A percentile compares a stretch with the other conserved stretches of the same genome.
Conservation (phyloP, 2,113 vertebrate species). For the Chaetorhynchus papuensis region DNA sequence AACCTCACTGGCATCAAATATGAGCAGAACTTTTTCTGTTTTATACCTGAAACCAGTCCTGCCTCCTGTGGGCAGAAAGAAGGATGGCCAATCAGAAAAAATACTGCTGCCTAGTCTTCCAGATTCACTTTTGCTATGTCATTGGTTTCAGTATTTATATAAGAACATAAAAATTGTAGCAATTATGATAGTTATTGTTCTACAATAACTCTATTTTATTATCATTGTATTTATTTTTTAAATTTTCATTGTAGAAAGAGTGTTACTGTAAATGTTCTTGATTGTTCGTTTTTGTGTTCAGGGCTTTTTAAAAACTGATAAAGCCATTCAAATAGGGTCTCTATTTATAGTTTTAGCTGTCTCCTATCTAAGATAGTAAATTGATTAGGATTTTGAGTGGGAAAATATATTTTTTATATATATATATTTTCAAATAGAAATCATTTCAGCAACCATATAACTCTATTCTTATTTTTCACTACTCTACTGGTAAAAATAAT, state of each 20-base stretch:
- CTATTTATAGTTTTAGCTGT: neutral
- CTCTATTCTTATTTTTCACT: conserved; percentile 11
- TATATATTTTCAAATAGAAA: neutral
- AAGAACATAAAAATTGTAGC: neutral
- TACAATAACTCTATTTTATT: neutral
- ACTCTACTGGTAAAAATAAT: conserved; percentile 51
- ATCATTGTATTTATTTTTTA: neutral
- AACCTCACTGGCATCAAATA: neutral
- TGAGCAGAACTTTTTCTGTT: neutral
- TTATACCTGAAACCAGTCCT: neutral
- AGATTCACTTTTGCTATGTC: neutral
- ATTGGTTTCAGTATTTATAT: neutral
- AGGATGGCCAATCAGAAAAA: neutral
- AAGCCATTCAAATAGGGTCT: neutral
- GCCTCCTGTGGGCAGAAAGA: neutral
- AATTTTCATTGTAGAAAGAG: neutral
- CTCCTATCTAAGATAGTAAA: neutral
- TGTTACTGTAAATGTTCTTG: neutral
- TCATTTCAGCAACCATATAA: conserved; percentile 13
- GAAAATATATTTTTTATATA: neutral
- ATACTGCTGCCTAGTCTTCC: neutral
- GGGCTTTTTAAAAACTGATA: neutral
- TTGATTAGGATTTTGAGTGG: neutral
- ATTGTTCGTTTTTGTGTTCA: neutral
- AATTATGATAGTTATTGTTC: neutral